Evolutionary conservation across 2,888 invertebrate genomes (phyloP).

Genomic region (Esperia sulphurella): DNA sequence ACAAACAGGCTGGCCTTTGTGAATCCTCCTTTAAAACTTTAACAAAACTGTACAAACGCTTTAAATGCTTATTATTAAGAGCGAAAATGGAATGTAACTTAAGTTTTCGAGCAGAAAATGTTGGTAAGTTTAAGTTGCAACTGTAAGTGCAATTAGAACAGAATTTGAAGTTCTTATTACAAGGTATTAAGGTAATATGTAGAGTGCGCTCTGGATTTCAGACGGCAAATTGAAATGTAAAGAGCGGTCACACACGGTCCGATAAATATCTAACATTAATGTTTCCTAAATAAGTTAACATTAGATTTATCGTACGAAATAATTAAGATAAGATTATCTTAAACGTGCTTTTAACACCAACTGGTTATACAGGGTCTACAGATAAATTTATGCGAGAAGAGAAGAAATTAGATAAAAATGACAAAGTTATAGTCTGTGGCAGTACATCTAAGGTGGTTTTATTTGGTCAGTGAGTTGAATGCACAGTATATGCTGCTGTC

Average conservation of each 20-base stretch:
- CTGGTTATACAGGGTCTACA: no score
- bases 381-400: no score
- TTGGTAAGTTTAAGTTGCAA: slow-evolving; percentile 12
- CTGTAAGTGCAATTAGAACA: slow-evolving; percentile 7
- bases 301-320: not conserved
- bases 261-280: not conserved
- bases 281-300: not conserved
- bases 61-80: slow-evolving; percentile 9
- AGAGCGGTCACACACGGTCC: slow-evolving; percentile 17
- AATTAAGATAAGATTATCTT: not conserved
- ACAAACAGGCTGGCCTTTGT: slow-evolving; percentile 54
- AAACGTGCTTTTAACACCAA: not conserved
- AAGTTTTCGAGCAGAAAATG: slow-evolving; percentile 14
- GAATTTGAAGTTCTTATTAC: slow-evolving; percentile 10
- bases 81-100: slow-evolving; percentile 12
- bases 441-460: no score
- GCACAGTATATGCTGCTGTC: no score
- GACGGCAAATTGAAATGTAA: slow-evolving; percentile 23
- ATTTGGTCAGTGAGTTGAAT: no score
- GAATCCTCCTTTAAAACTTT: slow-evolving; percentile 17
- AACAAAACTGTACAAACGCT: slow-evolving; percentile 1
- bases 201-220: slow-evolving; percentile 1
- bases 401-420: no score
- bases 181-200: slow-evolving; percentile 5
- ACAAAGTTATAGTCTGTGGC: no score